Evolutionary conservation across 2,797 vertebrate genomes (phyloP).

Genomic region (Meriones psammophilus): DNA sequence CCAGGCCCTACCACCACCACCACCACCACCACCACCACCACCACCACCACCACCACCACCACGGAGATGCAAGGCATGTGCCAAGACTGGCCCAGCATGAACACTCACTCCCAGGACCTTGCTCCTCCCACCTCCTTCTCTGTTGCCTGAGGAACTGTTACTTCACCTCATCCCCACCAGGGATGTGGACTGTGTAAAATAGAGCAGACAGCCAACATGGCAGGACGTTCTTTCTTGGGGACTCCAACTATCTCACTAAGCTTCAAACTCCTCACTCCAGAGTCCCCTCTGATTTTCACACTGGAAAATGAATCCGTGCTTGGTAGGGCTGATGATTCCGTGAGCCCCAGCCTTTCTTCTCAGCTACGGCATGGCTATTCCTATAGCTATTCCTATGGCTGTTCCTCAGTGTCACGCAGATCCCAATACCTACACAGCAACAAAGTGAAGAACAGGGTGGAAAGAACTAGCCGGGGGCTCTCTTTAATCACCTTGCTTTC

Average conservation of each 20-base stretch:
- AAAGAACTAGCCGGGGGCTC: background rate
- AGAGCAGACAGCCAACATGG: background rate
- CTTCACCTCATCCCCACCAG: too few relatives aligned
- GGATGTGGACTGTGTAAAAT: background rate
- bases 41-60: too few relatives aligned
- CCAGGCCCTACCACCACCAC: background rate
- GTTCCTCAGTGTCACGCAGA: background rate
- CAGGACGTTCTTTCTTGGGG: background rate
- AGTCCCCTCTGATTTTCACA: background rate
- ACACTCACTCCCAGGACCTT: background rate
- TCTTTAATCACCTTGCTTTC: background rate
- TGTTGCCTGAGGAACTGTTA: background rate
- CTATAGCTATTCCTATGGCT: background rate
- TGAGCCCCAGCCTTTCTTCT: background rate
- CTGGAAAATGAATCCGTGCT: background rate
- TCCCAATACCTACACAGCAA: background rate
- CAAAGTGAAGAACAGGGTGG: background rate
- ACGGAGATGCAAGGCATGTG: too few relatives aligned
- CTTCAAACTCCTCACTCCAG: background rate
- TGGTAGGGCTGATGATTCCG: too few relatives aligned
- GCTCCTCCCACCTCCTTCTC: background rate
- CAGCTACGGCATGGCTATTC: background rate
- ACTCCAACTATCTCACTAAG: background rate
- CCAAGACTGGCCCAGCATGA: too few relatives aligned
- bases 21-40: too few relatives aligned